Evolutionary conservation across 2,888 invertebrate genomes (phyloP), one percentile per base, ranked within the genome.

Genomic region (Encarsia formosa): DNA sequence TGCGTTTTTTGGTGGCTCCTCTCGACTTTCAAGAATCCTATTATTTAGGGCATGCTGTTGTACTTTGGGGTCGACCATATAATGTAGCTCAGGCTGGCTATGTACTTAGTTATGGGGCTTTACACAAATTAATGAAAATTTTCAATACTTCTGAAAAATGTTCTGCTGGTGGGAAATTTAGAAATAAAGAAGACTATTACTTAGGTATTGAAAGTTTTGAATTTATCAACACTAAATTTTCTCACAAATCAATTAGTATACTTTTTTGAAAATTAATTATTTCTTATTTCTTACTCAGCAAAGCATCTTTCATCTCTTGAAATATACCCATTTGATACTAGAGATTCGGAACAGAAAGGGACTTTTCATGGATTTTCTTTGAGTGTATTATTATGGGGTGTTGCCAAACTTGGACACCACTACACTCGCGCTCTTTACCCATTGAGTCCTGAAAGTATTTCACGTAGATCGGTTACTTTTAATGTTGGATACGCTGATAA

Each of bases 161-260:
- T 65, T 58, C 65, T n/a, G 62, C 68, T 5, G 73, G 77, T 46
- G 77, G 76, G 37, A 76, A 75, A 50, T 80, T 77, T 63, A 77
- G 78, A 75, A 81, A 80, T 57, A 77, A 78, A 61, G 81, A 81
- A 67, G 81, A 81, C 67, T 80, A 76, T 66, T 78, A 79, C 68
- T 74, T 81, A 53, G 80, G 80, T 78, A 64, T 59, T 49, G 57
- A 11, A 31, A 29, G 13, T 29, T 40, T 39, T 41, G 32, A 15
- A 23, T 9, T 32, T 51, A 49, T 59, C n/a, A n/a, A 24, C 61
- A 80, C 81, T 80, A 4, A 79, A 79, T 68, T 73, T 78, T 65
- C 71, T 82, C 42, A 66, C 68, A n/a, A 67, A 67, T 29, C 63
- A 80, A 54, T 77, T 76, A 44, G 76, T 81, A 51, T 62, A 67